Evolutionary conservation across 30 jellyfish, hydroid and myxozoan genomes (phyloP), one percentile per base, ranked within the genome.

Genomic region (Turritopsis dohrnii): DNA sequence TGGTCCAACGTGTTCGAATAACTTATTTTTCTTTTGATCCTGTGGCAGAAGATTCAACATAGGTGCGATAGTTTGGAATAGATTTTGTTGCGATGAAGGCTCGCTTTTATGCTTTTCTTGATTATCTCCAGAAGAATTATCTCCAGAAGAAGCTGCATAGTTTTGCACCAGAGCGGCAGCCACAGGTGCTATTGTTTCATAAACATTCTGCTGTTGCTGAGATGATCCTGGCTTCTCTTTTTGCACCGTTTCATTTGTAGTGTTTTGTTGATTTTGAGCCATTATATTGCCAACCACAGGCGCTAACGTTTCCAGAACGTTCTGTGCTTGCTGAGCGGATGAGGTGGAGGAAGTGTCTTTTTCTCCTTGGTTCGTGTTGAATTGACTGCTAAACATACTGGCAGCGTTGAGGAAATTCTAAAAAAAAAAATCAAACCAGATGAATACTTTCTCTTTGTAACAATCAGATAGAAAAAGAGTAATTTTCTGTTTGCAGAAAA

Each of bases 31-130:
- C 65, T 80, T 80, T 21, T 80, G 87, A 1, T 52, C 87, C 53
- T 80, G 87, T 21, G 87, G 87, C 28, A 80, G 20, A n/a, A 53
- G 82, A 8, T 80, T 31, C 18, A 80, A 84, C 52, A 60, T 31
- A 8, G 87, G 60, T 41, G 60, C 60, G 13, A 41, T 41, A 13
- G 60, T 41, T 41, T 41, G 60, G 13, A 41, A 41, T 41, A 41
- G 13, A 41, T 41, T 41, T 41, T 41, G 60, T 13, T 41, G 60
- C 13, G 60, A 41, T 41, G 60, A 41, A 5, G 5, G 5, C 13
- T 5, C 13, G 60, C 13, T 41, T 5, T 41, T 13, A 41, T 13
- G 5, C 13, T 3, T 41, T 41, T 41, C 60, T 41, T 41, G 5
- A 41, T 41, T 41, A 41, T 41, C 60, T 3, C 60, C 60, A 41